Evolutionary conservation across 2,113 vertebrate genomes (phyloP).

Genomic region (Zonotrichia leucophrys): DNA sequence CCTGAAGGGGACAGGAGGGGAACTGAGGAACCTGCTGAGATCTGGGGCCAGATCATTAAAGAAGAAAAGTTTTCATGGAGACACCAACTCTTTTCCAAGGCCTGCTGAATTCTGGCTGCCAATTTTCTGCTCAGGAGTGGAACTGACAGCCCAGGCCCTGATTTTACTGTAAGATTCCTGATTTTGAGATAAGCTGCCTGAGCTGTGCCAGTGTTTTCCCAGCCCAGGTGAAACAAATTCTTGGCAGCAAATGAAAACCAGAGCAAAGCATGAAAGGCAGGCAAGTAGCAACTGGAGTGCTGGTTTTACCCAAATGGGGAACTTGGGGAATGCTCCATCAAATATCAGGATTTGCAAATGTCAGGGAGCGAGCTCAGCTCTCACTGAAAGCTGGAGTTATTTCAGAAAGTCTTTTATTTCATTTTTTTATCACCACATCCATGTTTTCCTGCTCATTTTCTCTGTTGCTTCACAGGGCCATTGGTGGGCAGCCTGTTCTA

Average conservation of each 20-base stretch:
- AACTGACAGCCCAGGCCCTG: not conserved
- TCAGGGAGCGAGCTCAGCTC: not conserved
- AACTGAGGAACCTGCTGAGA: not conserved
- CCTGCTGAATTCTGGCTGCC: not conserved
- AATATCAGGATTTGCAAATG: not conserved
- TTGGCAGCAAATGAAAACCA: slow-evolving; percentile 42
- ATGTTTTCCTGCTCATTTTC: not conserved
- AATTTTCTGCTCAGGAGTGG: not conserved
- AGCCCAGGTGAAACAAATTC: not conserved
- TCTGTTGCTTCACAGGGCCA: not conserved
- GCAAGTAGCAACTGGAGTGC: slow-evolving; percentile 34
- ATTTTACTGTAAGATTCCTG: not conserved
- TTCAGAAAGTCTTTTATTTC: not conserved
- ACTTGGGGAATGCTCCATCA: not conserved
- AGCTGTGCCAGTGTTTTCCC: not conserved
- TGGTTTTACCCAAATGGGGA: not conserved
- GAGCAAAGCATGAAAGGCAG: not conserved
- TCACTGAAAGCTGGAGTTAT: not conserved
- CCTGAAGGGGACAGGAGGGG: not conserved
- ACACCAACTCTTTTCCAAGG: not conserved
- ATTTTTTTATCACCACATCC: not conserved
- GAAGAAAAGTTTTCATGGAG: not conserved
- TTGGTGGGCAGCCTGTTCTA: not conserved
- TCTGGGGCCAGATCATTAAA: not conserved
- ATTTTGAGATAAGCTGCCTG: not conserved